Conservation (phyloP, 2,888 invertebrate genomes). For the Sarcophaga subvicina region DNA sequence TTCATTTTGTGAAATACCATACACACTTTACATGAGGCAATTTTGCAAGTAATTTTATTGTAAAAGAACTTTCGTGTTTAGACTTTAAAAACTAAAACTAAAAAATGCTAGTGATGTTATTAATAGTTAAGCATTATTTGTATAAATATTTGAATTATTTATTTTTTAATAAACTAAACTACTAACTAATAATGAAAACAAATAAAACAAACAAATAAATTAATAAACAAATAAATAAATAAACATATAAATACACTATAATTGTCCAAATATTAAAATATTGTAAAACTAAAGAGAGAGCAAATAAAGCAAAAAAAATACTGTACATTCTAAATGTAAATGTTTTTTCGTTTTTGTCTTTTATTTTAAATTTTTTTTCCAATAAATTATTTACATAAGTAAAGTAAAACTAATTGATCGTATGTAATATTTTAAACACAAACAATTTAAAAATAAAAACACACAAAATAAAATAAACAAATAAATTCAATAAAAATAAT, state of each 20-base stretch:
- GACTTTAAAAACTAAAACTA: constrained; percentile 29
- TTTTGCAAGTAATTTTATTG: constrained; percentile 10
- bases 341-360: constrained; percentile 13
- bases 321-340: constrained; percentile 63
- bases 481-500: constrained; percentile 43
- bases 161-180: constrained; percentile 17
- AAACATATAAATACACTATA: constrained; percentile 37
- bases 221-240: constrained; percentile 45
- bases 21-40: no score
- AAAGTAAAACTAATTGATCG: constrained; percentile 49
- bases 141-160: constrained; percentile 61
- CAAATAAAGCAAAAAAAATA: background rate
- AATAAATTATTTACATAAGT: constrained; percentile 56
- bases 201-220: background rate
- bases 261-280: constrained; percentile 62
- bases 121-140: constrained; percentile 64
- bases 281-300: constrained; percentile 36
- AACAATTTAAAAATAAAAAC: constrained; percentile 1
- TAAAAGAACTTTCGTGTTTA: constrained; percentile 22
- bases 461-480: constrained; percentile 43
- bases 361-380: constrained; percentile 11
- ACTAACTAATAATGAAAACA: no score
- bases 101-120: constrained; percentile 72
- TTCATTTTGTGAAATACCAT: no score
- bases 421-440: constrained; percentile 56